These are phyloP conservation scores for Eulithis prunata DNA, from an alignment of 2,888 invertebrate genomes.

Conservation along the genomic window DNA sequence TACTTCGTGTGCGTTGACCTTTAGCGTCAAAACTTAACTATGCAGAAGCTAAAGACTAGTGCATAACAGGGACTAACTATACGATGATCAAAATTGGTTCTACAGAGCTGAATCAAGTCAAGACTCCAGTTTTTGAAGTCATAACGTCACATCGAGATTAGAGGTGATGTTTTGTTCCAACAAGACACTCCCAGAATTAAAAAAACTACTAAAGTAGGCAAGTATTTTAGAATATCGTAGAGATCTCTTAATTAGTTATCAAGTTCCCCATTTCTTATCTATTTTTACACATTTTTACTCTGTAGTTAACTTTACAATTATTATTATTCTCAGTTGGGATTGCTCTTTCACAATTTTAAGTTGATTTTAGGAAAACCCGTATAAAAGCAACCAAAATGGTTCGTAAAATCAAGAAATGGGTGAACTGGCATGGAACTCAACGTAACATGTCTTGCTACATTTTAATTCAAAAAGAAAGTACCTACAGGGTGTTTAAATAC, in stretches of 20 bases:
- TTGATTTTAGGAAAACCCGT: no score
- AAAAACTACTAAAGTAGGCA: slow-evolving; percentile 13
- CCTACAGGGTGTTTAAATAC: slow-evolving; percentile 17
- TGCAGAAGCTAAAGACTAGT: neutral
- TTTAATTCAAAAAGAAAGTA: neutral
- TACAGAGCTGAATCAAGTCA: slow-evolving; percentile 17
- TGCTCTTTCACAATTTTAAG: no score
- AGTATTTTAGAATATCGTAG: neutral
- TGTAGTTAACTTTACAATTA: no score
- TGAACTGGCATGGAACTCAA: slow-evolving; percentile 12
- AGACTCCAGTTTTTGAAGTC: slow-evolving; percentile 11
- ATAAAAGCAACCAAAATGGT: neutral
- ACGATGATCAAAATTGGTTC: slow-evolving; percentile 21
- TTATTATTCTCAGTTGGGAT: no score
- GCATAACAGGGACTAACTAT: neutral
- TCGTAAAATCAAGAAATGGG: slow-evolving; percentile 10
- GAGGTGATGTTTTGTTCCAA: neutral
- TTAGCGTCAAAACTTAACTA: no score
- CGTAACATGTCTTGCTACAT: slow-evolving; percentile 4
- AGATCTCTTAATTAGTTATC: neutral
- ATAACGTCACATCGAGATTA: neutral
- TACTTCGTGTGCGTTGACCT: no score
- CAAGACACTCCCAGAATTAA: neutral
- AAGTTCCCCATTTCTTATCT: slow-evolving; percentile 2
- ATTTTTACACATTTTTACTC: neutral